Evolutionary conservation across 2,113 vertebrate genomes (phyloP).

Genomic region (Parus major): DNA sequence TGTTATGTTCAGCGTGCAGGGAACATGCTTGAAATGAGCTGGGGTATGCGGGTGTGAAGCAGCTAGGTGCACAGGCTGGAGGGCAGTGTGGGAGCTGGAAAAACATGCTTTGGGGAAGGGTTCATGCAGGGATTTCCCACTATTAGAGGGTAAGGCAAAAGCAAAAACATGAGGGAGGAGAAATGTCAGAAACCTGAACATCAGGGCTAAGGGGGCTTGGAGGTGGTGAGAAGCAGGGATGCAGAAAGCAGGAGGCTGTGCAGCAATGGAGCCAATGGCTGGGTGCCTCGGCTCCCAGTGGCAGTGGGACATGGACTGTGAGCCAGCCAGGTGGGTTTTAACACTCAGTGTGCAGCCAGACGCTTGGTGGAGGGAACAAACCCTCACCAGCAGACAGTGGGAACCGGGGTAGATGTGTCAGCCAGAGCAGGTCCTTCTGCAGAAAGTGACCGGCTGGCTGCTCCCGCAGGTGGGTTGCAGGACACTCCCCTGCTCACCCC

Average conservation of each 20-base stretch:
- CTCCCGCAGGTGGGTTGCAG: background rate
- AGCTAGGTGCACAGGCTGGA: background rate
- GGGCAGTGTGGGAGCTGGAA: background rate
- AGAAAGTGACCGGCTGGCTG: background rate
- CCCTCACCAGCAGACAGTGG: background rate
- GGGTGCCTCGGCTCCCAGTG: background rate
- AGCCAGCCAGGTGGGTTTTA: background rate
- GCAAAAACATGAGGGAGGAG: background rate
- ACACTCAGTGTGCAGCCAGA: background rate
- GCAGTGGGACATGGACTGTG: background rate
- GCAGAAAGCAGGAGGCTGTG: background rate
- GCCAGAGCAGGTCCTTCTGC: background rate
- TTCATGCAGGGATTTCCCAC: background rate
- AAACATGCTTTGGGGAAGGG: background rate
- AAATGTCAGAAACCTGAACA: background rate
- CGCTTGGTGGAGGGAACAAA: background rate
- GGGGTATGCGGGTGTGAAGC: background rate
- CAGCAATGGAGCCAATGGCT: fast-evolving
- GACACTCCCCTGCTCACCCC: background rate
- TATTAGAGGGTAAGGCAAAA: background rate
- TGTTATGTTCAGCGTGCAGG: background rate
- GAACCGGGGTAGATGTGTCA: fast-evolving
- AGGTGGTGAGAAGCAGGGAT: background rate
- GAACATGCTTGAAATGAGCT: background rate
- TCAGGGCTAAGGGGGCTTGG: background rate